phyloP scores from a whole-genome alignment of 2,113 vertebrate species.

The Brienomyrus longianalis region DNA sequence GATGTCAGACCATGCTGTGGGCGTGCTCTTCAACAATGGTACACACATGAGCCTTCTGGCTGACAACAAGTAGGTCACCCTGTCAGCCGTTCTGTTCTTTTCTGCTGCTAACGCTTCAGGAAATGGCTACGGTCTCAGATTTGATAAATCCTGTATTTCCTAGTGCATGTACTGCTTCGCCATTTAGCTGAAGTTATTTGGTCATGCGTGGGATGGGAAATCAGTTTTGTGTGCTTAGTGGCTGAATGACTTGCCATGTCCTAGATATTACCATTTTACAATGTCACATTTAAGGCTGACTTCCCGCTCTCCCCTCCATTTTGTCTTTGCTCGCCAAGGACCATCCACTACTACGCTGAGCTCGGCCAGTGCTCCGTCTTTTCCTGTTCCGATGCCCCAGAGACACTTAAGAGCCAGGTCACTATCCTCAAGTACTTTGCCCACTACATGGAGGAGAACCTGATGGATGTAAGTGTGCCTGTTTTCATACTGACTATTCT shows the following conservation, averaged over 20 bases:
- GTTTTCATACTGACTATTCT: not conserved
- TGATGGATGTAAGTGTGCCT: conserved; percentile 88
- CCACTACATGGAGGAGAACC: conserved; percentile 98
- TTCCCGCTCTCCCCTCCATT: not conserved
- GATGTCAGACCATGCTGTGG: conserved; percentile 91
- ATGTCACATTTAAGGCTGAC: conserved; percentile 12
- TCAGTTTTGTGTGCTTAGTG: not conserved
- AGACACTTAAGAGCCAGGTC: conserved; percentile 88
- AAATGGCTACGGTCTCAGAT: not conserved
- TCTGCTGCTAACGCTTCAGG: not conserved
- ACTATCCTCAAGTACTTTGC: conserved; percentile 96
- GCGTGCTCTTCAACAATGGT: conserved; percentile 96
- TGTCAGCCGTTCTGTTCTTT: not conserved
- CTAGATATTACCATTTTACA: conserved; percentile 13
- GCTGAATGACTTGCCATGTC: not conserved
- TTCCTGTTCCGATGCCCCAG: conserved; percentile 77
- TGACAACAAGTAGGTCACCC: conserved; percentile 80
- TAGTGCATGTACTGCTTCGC: not conserved
- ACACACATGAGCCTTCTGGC: conserved; percentile 95
- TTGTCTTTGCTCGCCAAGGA: conserved; percentile 55
- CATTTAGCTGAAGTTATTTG: not conserved
- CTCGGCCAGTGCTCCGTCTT: conserved; percentile 87
- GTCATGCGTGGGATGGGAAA: not conserved
- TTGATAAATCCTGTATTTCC: not conserved
- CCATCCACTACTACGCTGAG: conserved; percentile 91